phyloP scores from a whole-genome alignment of 2,888 invertebrate genomes.

The Caenorhabditis afra region DNA sequence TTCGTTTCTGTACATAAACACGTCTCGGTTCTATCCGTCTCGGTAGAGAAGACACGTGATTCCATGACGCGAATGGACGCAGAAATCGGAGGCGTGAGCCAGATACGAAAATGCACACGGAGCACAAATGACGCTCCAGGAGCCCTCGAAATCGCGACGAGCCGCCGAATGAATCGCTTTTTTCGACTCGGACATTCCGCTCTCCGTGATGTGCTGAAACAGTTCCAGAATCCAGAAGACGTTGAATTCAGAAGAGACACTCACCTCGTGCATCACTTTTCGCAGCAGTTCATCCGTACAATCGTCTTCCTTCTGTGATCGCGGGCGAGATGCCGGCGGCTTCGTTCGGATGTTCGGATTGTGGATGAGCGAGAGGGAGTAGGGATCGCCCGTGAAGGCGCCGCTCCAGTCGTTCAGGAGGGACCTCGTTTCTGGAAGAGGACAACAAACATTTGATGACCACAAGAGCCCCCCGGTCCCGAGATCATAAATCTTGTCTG shows the following conservation, averaged over 20 bases:
- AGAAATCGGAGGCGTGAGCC: conserved; percentile 61
- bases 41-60: conserved; percentile 64
- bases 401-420: conserved; percentile 24
- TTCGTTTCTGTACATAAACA: conserved; percentile 32
- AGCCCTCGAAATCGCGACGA: conserved; percentile 51
- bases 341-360: conserved; percentile 52
- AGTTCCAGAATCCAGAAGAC: background rate
- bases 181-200: conserved; percentile 57
- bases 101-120: conserved; percentile 64
- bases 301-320: conserved; percentile 41
- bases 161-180: conserved; percentile 44
- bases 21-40: conserved; percentile 23
- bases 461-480: conserved; percentile 22
- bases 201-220: conserved; percentile 61
- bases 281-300: conserved; percentile 63
- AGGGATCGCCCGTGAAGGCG: conserved; percentile 2
- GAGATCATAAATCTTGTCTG: conserved; percentile 33
- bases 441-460: background rate
- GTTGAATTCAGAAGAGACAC: conserved; percentile 9
- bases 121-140: conserved; percentile 65
- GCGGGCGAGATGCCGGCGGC: conserved; percentile 14
- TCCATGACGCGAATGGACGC: conserved; percentile 62
- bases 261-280: conserved; percentile 63
- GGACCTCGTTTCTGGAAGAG: conserved; percentile 16
- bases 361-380: conserved; percentile 27